Base-by-base conservation (phyloP, 2,797 vertebrate genomes). In the Lophotriccus pileatus region DNA sequence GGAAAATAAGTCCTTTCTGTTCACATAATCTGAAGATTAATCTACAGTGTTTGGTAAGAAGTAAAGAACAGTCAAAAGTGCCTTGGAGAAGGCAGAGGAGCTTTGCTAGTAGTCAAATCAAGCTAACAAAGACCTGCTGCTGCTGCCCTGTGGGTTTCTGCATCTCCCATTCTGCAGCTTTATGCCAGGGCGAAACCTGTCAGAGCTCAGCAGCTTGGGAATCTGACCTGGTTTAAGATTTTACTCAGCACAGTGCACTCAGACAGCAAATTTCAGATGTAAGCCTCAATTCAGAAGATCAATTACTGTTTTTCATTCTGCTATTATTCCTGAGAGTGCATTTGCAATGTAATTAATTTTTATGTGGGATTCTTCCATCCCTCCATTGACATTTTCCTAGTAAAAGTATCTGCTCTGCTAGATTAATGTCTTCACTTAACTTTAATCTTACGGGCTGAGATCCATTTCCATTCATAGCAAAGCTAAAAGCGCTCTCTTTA, bases 271-370 rank as follows among this genome's bases (percentile, higher is more conserved):
- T 95, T 93, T 92, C 62, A 84, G 62, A 89, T 84, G 60, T 49
- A 83, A 94, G 80, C 81, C 0, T 1, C 64, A 5, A 2, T 87
- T 91, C 56, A 72, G 80, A 83, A 87, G 87, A 95, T 92, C 94
- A 78, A 70, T 89, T 93, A 90, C 80, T 91, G 43, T 22, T 78
- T 92, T 95, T 85, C 79, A 58, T 89, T 75, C 81, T 92, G 59
- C 82, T 78, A 1, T 78, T 90, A 84, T 63, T 95, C 91, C 94
- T 90, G 50, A 83, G 95, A 83, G 95, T 86, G 59, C 66, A 58
- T 84, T 95, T 93, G 80, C 88, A 77, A 67, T 94, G 81, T 94
- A 94, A 96, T 96, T 96, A 97, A 95, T 96, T 94, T 97, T 94
- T 87, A 62, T 89, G 44, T 70, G 77, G 63, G 37, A 47, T 81